Percentiles rank a stretch among this genome's conserved stretches.
phyloP scores from a whole-genome alignment of 23 tunicate species.

The Trididemnum miniatum region DNA sequence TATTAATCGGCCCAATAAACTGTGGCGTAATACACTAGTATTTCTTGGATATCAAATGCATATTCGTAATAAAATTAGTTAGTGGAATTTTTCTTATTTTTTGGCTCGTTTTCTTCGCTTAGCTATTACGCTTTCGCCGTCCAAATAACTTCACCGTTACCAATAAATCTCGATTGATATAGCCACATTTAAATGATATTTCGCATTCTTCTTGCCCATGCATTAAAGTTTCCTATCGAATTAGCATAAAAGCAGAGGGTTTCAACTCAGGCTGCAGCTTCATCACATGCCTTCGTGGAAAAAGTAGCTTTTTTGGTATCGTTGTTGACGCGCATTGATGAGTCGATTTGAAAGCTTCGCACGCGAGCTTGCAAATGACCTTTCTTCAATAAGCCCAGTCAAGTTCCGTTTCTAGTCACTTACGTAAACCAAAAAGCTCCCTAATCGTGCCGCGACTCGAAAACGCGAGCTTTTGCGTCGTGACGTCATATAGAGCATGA shows the following conservation, averaged over 20 bases:
- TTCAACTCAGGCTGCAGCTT: neutral
- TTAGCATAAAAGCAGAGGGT: neutral
- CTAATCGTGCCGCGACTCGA: neutral
- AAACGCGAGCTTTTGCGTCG: neutral
- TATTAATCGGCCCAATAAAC: too few relatives aligned
- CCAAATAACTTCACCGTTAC: too few relatives aligned
- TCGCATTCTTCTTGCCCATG: neutral
- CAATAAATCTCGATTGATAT: neutral
- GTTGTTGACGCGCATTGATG: neutral
- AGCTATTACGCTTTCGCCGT: too few relatives aligned
- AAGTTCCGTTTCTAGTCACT: conserved; percentile 8
- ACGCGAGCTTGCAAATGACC: neutral
- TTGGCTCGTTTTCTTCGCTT: too few relatives aligned
- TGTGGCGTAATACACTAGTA: too few relatives aligned
- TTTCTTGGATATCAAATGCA: too few relatives aligned
- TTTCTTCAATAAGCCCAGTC: neutral
- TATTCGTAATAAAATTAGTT: too few relatives aligned
- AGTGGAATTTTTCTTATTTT: too few relatives aligned
- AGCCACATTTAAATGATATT: neutral
- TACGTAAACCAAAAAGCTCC: neutral
- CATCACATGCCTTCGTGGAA: conserved; percentile 5
- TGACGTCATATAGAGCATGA: neutral
- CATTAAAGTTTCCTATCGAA: neutral
- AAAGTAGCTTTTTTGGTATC: neutral
- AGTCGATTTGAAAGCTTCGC: neutral